phyloP scores from a whole-genome alignment of 1,140 invertebrate genomes.

The Drosophila rhopaloa region DNA sequence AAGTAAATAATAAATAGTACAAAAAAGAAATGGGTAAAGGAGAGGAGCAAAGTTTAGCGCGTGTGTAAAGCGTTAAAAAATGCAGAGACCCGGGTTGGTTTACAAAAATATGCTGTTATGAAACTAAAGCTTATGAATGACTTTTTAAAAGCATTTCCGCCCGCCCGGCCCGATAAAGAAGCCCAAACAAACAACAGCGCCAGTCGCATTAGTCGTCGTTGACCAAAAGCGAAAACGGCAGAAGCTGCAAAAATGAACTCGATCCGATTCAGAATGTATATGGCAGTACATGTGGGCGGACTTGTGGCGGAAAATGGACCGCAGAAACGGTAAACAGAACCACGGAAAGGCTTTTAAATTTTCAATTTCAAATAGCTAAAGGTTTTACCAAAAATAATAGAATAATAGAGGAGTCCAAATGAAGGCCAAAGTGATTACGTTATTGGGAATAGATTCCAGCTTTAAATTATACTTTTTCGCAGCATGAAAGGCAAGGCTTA shows the following conservation, averaged over 20 bases:
- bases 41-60: slow-evolving; percentile 19
- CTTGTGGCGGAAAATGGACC: slow-evolving; percentile 11
- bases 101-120: slow-evolving; percentile 70
- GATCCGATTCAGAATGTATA: slow-evolving; percentile 24
- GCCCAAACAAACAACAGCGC: slow-evolving; percentile 55
- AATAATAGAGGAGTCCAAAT: slow-evolving; percentile 10
- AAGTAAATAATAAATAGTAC: slow-evolving; percentile 61
- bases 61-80: slow-evolving; percentile 62
- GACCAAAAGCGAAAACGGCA: slow-evolving; percentile 26
- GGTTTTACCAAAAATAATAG: slow-evolving; percentile 38
- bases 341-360: slow-evolving; percentile 37
- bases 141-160: slow-evolving; percentile 72
- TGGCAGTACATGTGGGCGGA: background rate
- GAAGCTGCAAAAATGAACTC: slow-evolving; percentile 36
- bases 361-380: slow-evolving; percentile 40
- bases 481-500: slow-evolving; percentile 7
- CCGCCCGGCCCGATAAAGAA: slow-evolving; percentile 38
- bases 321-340: slow-evolving; percentile 22
- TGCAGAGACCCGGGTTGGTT: slow-evolving; percentile 43
- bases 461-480: background rate
- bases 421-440: slow-evolving; percentile 9
- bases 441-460: background rate
- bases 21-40: background rate
- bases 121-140: slow-evolving; percentile 76
- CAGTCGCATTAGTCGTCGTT: slow-evolving; percentile 53